Percentiles rank a stretch among this genome's conserved stretches.
phyloP scores from a whole-genome alignment of 1,140 invertebrate species.

The Zeugodacus cucurbitae region DNA sequence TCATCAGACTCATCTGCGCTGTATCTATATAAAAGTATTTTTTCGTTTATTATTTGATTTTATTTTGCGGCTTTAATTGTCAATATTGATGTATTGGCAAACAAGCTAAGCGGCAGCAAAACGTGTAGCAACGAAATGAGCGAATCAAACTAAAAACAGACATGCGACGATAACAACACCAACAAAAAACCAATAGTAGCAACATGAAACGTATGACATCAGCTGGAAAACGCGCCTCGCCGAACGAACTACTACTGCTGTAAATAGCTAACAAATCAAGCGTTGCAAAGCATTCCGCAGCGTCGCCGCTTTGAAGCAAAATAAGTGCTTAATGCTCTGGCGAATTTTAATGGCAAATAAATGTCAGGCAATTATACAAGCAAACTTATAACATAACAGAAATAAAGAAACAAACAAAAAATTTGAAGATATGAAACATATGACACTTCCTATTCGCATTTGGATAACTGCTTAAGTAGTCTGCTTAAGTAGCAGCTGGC shows the following conservation, averaged over 20 bases:
- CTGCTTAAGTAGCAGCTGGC: neutral
- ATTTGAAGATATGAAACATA: neutral
- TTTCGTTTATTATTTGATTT: neutral
- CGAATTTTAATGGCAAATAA: constrained; percentile 34
- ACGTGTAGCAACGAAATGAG: neutral
- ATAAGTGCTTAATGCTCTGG: constrained; percentile 34
- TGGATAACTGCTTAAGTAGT: neutral
- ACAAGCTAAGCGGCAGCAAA: neutral
- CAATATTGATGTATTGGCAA: constrained; percentile 8
- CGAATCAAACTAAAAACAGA: neutral
- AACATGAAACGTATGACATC: constrained; percentile 2
- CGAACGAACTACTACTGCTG: neutral
- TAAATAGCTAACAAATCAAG: constrained; percentile 17
- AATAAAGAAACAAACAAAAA: too few relatives aligned
- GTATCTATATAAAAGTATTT: neutral
- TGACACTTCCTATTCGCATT: neutral
- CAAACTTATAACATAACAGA: neutral
- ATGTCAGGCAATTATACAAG: neutral
- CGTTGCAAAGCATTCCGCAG: constrained; percentile 4
- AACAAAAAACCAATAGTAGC: neutral
- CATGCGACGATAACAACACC: neutral
- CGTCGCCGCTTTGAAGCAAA: constrained; percentile 2
- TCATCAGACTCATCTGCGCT: too few relatives aligned
- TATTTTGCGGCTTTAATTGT: neutral
- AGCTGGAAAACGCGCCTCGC: neutral